Base-by-base conservation (phyloP, 1,140 invertebrate genomes). In the Solenopsis invicta region DNA sequence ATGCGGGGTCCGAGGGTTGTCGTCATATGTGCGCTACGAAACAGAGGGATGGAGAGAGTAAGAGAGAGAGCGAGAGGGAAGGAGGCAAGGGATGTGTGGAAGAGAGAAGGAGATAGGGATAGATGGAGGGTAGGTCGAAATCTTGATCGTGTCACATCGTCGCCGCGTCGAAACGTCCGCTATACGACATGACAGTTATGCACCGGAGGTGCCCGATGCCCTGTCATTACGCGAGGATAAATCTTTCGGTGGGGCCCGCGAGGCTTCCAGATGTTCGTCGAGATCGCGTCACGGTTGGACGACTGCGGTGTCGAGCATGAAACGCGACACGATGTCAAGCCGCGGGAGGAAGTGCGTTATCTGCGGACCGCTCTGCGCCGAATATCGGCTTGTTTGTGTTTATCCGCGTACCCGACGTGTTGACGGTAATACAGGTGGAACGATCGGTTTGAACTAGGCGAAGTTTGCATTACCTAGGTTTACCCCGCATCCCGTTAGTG, bases 171-270 rank as follows among this genome's bases (percentile, higher is more conserved):
- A 66, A 77, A 59, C 62, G 66, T 76, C 45, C 34, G 77, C 90
- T 77, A 92, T 92, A 85, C 81, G 86, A 86, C 75, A 37, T 90
- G 91, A 92, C 91, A 92, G 91, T 89, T 87, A 91, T 90, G 91
- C 90, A 90, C 85, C 62, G 80, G 81, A 91, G 90, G 88, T 92
- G 87, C 54, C 29, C 86, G 87, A 86, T 88, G 61, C 69, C 75
- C 71, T 87, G 87, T 88, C 90, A 91, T 92, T 92, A 92, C 76
- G 77, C 82, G 82, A 62, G 88, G 86, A 91, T 92, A 91, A 90
- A 89, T 91, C 75, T 76, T 90, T 72, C 59, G 80, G 45, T 66
- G 66, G 87, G 80, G 52, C 29, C 66, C 21, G 78, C 80, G 67
- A 88, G 76, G 87, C 84, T 91, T 86, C 90, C 85, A 86, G 84